Evolutionary conservation across 2,888 invertebrate species (phyloP), one percentile per base, ranked within the genome.

Genomic region (Pachliopta kotzebuea): DNA sequence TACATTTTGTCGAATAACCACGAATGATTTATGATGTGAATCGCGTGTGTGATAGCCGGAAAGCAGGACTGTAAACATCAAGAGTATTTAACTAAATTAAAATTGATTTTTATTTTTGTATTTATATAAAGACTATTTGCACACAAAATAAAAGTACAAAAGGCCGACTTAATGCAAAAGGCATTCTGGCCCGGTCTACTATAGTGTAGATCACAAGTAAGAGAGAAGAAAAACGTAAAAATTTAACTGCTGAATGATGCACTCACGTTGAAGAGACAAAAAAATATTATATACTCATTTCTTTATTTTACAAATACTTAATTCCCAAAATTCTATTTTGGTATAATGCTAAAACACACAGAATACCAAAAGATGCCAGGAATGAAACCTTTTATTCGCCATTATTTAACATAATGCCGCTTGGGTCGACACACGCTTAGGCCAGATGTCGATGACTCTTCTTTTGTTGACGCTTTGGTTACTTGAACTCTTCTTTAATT

Each of bases 1-100:
- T 94, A 96, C 60, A 95, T 94, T 69, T 95, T 94, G 80, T 96
- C 96, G 78, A 96, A 96, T 9, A 96, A 84, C 96, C 96, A 96
- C 0, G 96, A 95, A 78, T 96, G 95, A 80, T 96, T 95, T 45
- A 96, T 93, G 60, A 97, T 93, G 83, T 97, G 96, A 63, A 96
- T 93, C 0, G 96, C 95, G 69, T 95, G 88, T 0, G 95, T 95
- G 60, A 93, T 94, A 76, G 96, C 92, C 0, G 96, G 96, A 79
- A 95, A 95, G 62, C 95, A 93, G 0, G 95, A 94, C 95, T 95
- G 83, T 11, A 84, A 84, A 61, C 21, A 21, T 11, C 20, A 52
- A 52, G 9, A 7, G n/a, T n/a, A 7, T 45, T 37, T 37, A 37
- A 37, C 14, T 9, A 26, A 26, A 26, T 37, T 37, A 37, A 8